Percentiles rank a stretch among this genome's conserved stretches.
These are phyloP conservation scores for Apostichopus japonicus DNA, from an alignment of 35 echinoderm and acorn worm genomes.

Conservation along the genomic window DNA sequence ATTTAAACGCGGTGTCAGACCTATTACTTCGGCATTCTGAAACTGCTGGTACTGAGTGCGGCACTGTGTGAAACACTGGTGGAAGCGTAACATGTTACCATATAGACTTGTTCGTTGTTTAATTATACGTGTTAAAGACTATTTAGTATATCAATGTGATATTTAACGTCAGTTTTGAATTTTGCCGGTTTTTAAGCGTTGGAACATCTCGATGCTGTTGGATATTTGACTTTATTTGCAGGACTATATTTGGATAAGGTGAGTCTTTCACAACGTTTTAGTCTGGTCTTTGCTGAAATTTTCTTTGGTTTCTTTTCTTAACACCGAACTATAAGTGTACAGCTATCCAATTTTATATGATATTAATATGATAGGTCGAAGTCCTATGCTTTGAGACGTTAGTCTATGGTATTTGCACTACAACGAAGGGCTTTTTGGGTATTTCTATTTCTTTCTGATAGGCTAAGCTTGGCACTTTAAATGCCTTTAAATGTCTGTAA, in stretches of 20 bases:
- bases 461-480: too few species aligned
- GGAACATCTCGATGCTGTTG: not conserved
- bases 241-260: not conserved
- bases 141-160: not conserved
- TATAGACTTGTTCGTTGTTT: not conserved
- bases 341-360: too few species aligned
- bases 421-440: too few species aligned
- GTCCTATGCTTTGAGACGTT: too few species aligned
- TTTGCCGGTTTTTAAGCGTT: not conserved
- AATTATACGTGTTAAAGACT: not conserved
- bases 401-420: too few species aligned
- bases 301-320: too few species aligned
- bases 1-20: slow-evolving; percentile 57
- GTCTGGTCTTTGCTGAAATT: too few species aligned
- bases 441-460: too few species aligned
- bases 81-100: not conserved
- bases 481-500: too few species aligned
- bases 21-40: not conserved
- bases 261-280: not conserved
- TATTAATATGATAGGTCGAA: too few species aligned
- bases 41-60: slow-evolving; percentile 6
- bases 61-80: not conserved
- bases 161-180: not conserved
- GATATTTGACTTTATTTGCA: not conserved
- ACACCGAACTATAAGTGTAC: too few species aligned